These are phyloP conservation scores for Oophaga pumilio DNA, from an alignment of 2,113 vertebrate genomes.

Conservation along the genomic window DNA sequence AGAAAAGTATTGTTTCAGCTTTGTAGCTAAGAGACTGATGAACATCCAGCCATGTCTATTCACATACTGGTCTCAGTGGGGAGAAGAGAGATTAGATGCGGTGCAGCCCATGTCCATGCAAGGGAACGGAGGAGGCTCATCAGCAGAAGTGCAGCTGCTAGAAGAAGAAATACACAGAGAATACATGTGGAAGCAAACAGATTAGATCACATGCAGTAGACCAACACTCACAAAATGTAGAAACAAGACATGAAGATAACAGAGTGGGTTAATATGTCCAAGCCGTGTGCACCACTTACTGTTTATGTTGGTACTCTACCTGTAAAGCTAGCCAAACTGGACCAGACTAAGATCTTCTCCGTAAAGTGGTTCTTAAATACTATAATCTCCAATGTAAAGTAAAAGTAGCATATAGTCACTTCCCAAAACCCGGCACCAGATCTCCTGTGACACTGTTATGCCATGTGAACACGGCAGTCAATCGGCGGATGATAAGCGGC, in stretches of 20 bases:
- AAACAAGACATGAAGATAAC: background rate
- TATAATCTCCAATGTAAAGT: no score
- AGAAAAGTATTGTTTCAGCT: background rate
- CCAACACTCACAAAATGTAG: background rate
- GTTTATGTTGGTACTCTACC: no score
- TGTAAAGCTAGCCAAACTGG: no score
- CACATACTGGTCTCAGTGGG: slow-evolving; percentile 16
- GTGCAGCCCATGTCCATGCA: slow-evolving; percentile 11
- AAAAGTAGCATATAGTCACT: no score
- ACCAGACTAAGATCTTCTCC: no score
- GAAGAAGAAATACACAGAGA: background rate
- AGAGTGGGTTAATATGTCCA: background rate
- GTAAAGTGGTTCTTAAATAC: no score
- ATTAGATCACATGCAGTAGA: slow-evolving; percentile 5
- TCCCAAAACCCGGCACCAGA: no score
- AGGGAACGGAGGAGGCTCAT: background rate
- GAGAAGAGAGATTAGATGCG: slow-evolving; percentile 23
- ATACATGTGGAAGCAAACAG: slow-evolving; percentile 12
- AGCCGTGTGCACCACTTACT: background rate
- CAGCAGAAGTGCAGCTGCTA: slow-evolving; percentile 1
- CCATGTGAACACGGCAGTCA: no score
- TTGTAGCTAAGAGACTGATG: background rate
- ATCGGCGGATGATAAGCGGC: no score
- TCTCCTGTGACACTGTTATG: no score
- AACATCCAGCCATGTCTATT: background rate